A percentile compares a stretch with the other conserved stretches of the same genome.
Evolutionary conservation across 2,888 invertebrate genomes (phyloP).

Genomic region (Epinotia nisella): DNA sequence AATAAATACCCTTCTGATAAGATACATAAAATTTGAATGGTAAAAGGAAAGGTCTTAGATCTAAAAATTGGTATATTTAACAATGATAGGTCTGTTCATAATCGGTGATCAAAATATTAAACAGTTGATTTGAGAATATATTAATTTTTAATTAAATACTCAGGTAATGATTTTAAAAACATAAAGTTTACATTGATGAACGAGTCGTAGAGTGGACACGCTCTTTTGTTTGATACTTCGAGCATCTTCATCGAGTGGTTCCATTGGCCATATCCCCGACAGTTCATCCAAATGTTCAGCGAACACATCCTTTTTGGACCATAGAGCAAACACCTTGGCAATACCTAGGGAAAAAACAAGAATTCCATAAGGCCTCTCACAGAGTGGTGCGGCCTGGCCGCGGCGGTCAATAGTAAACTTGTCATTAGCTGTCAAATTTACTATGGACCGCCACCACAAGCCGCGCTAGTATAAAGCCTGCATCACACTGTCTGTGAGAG

Average conservation of each 20-base stretch:
- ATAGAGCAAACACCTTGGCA: constrained; percentile 71
- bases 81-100: too few species aligned
- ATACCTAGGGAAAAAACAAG: constrained; percentile 46
- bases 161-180: neutral
- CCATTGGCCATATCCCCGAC: constrained; percentile 74
- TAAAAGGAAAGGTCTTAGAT: neutral
- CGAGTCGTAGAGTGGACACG: constrained; percentile 64
- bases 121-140: too few species aligned
- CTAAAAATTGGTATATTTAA: neutral
- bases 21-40: neutral
- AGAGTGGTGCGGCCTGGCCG: too few species aligned
- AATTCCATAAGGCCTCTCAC: too few species aligned
- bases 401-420: too few species aligned
- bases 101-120: too few species aligned
- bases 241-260: constrained; percentile 65
- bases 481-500: too few species aligned
- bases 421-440: too few species aligned
- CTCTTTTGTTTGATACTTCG: constrained; percentile 67
- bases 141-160: too few species aligned
- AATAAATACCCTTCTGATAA: neutral
- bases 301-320: constrained; percentile 75
- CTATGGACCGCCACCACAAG: too few species aligned
- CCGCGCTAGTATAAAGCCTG: too few species aligned
- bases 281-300: constrained; percentile 68
- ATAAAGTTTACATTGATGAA: constrained; percentile 65